A percentile compares a stretch with the other conserved stretches of the same genome.
Evolutionary conservation across 23 tunicate species (phyloP).

Genomic region (Styela clava): DNA sequence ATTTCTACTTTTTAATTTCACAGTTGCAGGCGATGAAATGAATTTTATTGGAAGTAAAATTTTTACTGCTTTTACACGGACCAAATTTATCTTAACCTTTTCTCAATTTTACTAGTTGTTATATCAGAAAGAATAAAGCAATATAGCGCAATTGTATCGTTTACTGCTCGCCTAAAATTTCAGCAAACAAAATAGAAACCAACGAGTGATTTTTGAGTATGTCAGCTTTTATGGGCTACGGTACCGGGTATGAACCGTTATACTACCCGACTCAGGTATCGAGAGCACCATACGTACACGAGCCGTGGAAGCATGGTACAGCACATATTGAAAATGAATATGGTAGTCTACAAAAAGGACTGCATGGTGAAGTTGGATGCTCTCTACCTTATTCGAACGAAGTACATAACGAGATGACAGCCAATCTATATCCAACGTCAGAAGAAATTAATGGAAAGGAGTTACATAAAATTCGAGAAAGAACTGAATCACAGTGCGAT

Average conservation of each 20-base stretch:
- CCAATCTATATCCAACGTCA: neutral
- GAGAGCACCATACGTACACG: slow-evolving; percentile 1
- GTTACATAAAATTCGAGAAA: neutral
- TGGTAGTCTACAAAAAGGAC: neutral
- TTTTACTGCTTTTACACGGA: slow-evolving; percentile 12
- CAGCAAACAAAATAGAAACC: slow-evolving; percentile 5
- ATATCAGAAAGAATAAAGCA: neutral
- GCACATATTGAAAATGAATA: neutral
- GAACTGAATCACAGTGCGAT: neutral
- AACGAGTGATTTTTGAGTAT: neutral
- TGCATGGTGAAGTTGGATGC: neutral
- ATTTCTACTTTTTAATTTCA: neutral
- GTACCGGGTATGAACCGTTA: slow-evolving; percentile 23
- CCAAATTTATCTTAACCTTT: neutral
- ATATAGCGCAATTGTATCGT: neutral
- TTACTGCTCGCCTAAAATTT: slow-evolving; percentile 1
- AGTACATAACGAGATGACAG: neutral
- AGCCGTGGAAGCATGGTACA: slow-evolving; percentile 7
- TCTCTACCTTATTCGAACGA: neutral
- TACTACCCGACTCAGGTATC: slow-evolving; percentile 3
- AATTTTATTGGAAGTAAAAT: slow-evolving; percentile 17
- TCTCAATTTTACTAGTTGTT: neutral
- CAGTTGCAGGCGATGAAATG: neutral
- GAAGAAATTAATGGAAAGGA: neutral
- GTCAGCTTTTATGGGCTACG: slow-evolving; percentile 32